Base-by-base conservation (phyloP, 2,888 invertebrate genomes). In the Danaus chrysippus region DNA sequence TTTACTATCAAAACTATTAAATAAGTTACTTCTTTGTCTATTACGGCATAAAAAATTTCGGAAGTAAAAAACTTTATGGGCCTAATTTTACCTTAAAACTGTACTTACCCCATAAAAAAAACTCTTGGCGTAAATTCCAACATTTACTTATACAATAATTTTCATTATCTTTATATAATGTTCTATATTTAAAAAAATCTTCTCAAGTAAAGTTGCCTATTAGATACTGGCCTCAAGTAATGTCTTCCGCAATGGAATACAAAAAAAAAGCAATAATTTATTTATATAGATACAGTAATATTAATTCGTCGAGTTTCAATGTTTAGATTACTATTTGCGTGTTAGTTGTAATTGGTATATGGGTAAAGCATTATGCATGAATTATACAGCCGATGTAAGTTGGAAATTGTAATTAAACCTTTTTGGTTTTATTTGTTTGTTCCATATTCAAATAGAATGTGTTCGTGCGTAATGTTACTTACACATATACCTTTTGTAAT, bases 211-310 rank as follows among this genome's bases (percentile, higher is more conserved):
- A 17, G 49, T 17, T 17, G 49, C 53, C 41, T 55, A 49, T 60
- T n/a, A 34, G 41, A 41, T 56, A 55, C 63, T 62, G 70, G 67
- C 70, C 68, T 68, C 57, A 59, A 60, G 58, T 58, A 58, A 68
- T 72, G 87, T 88, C 89, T 89, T 89, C 87, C 88, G 81, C 71
- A 67, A 73, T 74, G 79, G 76, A 83, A 83, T 73, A 81, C 76
- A 66, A 70, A 60, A 76, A 5, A 34, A 34, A 82, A 89, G 89
- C 88, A 89, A 73, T 74, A 72, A 67, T 68, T 61, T 63, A 59
- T 58, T 44, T 61, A 59, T 44, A 63, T 49, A 41, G 56, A 58
- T 61, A 46, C 56, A 49, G 56, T 56, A 46, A 54, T 53, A 62
- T 57, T 58, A 43, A 57, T 58, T 56, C 58, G 15, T 65, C 62